Conservation (phyloP, 2,797 vertebrate species). For the Hyperoplus lanceolatus region DNA sequence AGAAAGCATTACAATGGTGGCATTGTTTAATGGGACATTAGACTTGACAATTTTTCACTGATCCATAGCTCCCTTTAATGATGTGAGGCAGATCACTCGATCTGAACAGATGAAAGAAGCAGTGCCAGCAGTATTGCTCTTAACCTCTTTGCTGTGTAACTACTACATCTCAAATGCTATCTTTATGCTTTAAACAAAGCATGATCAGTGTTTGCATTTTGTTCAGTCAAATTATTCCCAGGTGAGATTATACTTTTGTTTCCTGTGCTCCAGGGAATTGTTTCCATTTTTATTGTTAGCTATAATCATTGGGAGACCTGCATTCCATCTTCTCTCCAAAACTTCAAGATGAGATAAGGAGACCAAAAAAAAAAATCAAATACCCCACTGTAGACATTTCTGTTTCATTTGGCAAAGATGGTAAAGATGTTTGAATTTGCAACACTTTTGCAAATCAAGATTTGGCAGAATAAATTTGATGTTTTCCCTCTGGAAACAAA, state of each 20-base stretch:
- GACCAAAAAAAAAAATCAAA: conserved; percentile 11
- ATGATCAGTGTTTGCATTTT: conserved; percentile 97
- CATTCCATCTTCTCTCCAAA: conserved; percentile 51
- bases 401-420: conserved; percentile 45
- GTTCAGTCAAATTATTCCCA: conserved; percentile 89
- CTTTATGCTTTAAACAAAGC: conserved; percentile 88
- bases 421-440: conserved; percentile 34
- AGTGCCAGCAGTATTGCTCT: conserved; percentile 96
- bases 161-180: conserved; percentile 87
- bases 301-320: conserved; percentile 46
- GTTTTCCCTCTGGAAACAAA: conserved; percentile 90
- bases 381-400: conserved; percentile 30
- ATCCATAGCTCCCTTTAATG: background rate
- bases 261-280: conserved; percentile 90
- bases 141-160: conserved; percentile 89
- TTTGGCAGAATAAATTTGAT: conserved; percentile 58
- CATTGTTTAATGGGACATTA: conserved; percentile 3
- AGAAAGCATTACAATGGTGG: background rate
- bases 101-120: conserved; percentile 37
- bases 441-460: conserved; percentile 50
- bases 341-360: conserved; percentile 32
- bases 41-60: conserved; percentile 7
- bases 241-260: conserved; percentile 96
- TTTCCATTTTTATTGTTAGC: conserved; percentile 61
- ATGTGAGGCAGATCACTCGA: conserved; percentile 8